phyloP scores from a whole-genome alignment of 2,797 vertebrate genomes.

The Mus caroli region DNA sequence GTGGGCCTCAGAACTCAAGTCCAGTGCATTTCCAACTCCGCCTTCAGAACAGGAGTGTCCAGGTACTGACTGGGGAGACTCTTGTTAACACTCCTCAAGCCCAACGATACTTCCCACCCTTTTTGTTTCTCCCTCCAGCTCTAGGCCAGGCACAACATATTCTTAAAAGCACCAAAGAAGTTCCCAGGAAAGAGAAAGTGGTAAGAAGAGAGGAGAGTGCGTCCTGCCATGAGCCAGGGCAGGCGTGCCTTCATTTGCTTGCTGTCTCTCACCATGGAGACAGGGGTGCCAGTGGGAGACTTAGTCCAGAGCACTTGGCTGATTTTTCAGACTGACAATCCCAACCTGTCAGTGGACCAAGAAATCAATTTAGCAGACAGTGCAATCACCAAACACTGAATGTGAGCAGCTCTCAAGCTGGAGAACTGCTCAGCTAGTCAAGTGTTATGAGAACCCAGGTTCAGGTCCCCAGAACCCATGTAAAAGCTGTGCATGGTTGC shows the following conservation, averaged over 20 bases:
- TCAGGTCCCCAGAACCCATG: not conserved
- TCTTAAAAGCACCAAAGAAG: not conserved
- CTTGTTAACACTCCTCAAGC: not conserved
- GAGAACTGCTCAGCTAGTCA: not conserved
- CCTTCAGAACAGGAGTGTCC: not conserved
- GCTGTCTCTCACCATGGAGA: not conserved
- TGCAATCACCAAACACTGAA: not conserved
- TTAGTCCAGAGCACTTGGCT: not conserved
- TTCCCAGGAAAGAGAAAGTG: not conserved
- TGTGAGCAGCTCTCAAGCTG: not conserved
- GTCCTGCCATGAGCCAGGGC: not conserved
- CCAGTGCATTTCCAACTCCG: not conserved
- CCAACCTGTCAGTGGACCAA: not conserved
- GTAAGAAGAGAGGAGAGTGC: not conserved
- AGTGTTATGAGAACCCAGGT: no score
- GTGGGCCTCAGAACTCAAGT: not conserved
- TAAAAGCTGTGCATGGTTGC: not conserved
- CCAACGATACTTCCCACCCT: no score
- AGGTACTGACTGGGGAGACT: accelerated
- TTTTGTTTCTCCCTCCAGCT: not conserved
- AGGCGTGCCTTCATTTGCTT: accelerated
- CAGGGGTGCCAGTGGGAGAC: no score
- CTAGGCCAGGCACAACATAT: not conserved
- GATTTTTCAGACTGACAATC: not conserved
- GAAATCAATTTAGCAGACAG: not conserved